Evolutionary conservation across 2,888 invertebrate species (phyloP).

Genomic region (Drosophila tanythrix): DNA sequence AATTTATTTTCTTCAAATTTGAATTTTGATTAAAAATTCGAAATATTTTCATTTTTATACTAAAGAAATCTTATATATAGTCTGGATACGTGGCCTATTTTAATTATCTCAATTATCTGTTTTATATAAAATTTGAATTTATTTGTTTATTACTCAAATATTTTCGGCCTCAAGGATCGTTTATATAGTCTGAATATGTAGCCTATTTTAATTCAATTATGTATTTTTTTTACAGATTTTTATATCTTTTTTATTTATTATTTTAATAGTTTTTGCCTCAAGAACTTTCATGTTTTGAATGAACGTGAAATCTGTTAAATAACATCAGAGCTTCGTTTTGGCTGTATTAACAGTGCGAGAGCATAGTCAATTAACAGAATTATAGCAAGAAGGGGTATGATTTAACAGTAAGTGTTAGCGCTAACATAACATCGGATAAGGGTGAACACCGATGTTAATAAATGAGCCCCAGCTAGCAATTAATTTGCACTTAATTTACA

Average conservation of each 20-base stretch:
- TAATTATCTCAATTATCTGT: neutral
- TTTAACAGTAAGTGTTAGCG: constrained; percentile 8
- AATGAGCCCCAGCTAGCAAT: neutral
- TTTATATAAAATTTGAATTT: neutral
- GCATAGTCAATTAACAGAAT: constrained; percentile 39
- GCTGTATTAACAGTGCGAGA: neutral
- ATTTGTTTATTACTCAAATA: neutral
- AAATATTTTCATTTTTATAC: neutral
- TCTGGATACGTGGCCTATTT: neutral
- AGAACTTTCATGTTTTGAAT: neutral
- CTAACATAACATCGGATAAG: constrained; percentile 62
- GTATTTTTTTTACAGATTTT: neutral
- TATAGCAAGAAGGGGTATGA: constrained; percentile 61
- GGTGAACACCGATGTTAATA: neutral
- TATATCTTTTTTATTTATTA: neutral
- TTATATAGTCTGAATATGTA: neutral
- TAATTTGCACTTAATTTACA: neutral
- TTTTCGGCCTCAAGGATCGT: neutral
- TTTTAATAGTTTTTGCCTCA: neutral
- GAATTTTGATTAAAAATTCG: neutral
- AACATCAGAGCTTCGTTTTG: neutral
- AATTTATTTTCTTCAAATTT: neutral
- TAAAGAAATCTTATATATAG: neutral
- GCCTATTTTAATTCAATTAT: neutral
- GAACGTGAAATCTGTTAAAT: neutral